A percentile compares a stretch with the other conserved stretches of the same genome.
Evolutionary conservation across 92 coral and sea anemone genomes (phyloP).

Genomic region (Micromussa lordhowensis): DNA sequence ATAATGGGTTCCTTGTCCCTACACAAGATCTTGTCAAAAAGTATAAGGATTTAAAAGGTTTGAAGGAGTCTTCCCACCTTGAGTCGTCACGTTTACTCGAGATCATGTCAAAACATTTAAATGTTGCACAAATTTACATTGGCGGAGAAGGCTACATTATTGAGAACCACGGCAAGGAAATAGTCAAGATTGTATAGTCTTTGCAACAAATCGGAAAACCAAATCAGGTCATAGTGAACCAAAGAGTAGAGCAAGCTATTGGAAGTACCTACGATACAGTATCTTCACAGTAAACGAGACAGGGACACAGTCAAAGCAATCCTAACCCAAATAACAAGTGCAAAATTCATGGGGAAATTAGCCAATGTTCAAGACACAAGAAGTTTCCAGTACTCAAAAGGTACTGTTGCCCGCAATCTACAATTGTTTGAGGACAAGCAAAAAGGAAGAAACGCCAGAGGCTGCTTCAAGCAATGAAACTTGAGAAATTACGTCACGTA

Average conservation of each 20-base stretch:
- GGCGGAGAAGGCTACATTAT: slow-evolving; percentile 53
- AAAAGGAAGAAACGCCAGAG: slow-evolving; percentile 19
- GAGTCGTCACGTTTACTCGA: not conserved
- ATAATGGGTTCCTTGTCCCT: slow-evolving; percentile 1
- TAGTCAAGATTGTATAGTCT: slow-evolving; percentile 18
- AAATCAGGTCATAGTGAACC: slow-evolving; percentile 12
- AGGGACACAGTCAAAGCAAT: slow-evolving; percentile 39
- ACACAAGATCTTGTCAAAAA: not conserved
- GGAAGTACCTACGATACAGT: slow-evolving; percentile 1
- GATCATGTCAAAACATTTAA: slow-evolving; percentile 7
- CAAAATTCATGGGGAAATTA: slow-evolving; percentile 36
- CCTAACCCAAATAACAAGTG: slow-evolving; percentile 42
- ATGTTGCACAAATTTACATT: slow-evolving; percentile 12
- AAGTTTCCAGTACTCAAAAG: slow-evolving; percentile 16
- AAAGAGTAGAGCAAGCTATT: slow-evolving; percentile 15
- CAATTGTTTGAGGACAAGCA: slow-evolving; percentile 34
- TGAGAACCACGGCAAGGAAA: slow-evolving; percentile 38
- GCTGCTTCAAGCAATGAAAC: slow-evolving; percentile 53
- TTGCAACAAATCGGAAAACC: slow-evolving; percentile 17
- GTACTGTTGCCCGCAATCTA: not conserved
- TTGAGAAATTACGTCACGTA: slow-evolving; percentile 64
- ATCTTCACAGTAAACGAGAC: slow-evolving; percentile 54
- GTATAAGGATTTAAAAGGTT: not conserved
- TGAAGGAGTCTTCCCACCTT: not conserved
- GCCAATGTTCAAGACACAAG: slow-evolving; percentile 37